Conservation (phyloP, 2,113 vertebrate species). For the Erythrocercus mccallii region DNA sequence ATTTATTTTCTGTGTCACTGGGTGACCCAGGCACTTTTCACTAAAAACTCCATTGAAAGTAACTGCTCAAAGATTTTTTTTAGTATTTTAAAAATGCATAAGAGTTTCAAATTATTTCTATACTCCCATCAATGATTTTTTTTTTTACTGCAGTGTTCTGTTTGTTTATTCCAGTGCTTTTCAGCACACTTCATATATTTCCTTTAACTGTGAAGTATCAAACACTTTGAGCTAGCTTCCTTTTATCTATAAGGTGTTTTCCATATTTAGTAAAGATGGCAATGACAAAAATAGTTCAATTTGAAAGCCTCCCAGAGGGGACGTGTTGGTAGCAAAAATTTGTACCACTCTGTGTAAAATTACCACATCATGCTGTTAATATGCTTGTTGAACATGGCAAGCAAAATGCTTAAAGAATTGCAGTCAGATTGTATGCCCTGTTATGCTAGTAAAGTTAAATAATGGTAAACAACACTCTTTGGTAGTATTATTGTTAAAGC, state of each 20-base stretch:
- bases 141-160: not conserved
- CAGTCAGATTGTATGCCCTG: not conserved
- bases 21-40: not conserved
- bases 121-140: not conserved
- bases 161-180: not conserved
- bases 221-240: not conserved
- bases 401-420: not conserved
- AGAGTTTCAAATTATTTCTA: not conserved
- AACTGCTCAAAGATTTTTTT: not conserved
- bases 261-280: not conserved
- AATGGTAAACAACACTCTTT: not conserved
- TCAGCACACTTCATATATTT: not conserved
- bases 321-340: not conserved
- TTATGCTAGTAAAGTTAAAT: not conserved
- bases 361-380: not conserved
- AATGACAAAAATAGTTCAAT: not conserved
- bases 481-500: not conserved
- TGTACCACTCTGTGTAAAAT: not conserved
- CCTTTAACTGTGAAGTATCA: not conserved
- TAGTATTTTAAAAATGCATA: not conserved
- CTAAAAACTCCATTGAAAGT: not conserved
- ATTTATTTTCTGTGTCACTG: not conserved
- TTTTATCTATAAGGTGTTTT: not conserved
- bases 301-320: not conserved
- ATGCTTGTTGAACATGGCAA: rapidly evolving